Base-by-base conservation (phyloP, 2,888 invertebrate species). In the Drosophila mimetica region DNA sequence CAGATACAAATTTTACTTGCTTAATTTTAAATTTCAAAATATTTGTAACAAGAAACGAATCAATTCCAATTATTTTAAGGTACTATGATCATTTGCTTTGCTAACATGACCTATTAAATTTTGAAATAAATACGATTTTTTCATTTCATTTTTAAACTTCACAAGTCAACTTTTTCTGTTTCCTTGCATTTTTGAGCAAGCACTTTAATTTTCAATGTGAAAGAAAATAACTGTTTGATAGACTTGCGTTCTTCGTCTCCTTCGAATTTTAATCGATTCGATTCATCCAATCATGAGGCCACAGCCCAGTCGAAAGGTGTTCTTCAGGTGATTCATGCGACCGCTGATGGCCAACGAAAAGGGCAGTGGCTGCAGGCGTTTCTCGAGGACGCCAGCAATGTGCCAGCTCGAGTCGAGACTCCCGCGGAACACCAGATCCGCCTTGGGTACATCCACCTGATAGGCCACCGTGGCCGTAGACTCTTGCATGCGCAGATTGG, bases 401-500 rank as follows among this genome's bases (percentile, higher is more conserved):
- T 95, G 96, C 97, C 97, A 97, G 91, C 97, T 97, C 37, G 97
- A 96, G 91, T 98, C 97, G 52, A 97, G 93, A 92, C 97, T 97
- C 85, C 98, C 99, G 95, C 96, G 96, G 91, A 99, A 98, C 48
- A 96, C 94, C 84, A 98, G 94, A 91, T 98, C 97, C 54, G 98
- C 98, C 92, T 97, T 97, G 41, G 98, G 98, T 90, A 99, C 94
- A 91, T 98, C 98, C 75, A 97, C 95, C 93, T 98, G 98, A 92
- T 99, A 99, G 9, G 96, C 99, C 79, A 99, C 93, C 3, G 98
- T 96, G 57, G 97, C 97, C 4, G 96, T 95, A 1, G 97, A 96
- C 92, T 99, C 98, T 92, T 96, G 96, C 91, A 97, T 94, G 86
- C 97, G 94, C 87, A 97, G 94, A 90, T 97, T 98, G 4, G 98